A percentile compares a stretch with the other conserved stretches of the same genome.
phyloP scores from a whole-genome alignment of 2,888 invertebrate species.

The Arctia plantaginis region DNA sequence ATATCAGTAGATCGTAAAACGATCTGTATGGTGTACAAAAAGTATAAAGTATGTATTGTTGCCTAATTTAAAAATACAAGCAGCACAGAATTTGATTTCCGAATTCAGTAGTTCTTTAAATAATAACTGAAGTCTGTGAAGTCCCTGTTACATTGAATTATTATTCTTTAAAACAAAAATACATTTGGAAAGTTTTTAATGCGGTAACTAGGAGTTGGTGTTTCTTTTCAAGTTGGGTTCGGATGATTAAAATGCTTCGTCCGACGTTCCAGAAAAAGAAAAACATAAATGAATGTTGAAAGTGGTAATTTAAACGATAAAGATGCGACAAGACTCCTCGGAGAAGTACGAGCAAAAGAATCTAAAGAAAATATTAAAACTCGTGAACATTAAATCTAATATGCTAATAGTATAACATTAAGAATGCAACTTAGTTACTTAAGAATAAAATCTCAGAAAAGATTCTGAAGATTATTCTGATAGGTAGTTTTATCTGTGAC shows the following conservation, averaged over 20 bases:
- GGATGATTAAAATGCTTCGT: not conserved
- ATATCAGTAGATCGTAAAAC: no score
- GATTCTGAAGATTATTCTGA: not conserved
- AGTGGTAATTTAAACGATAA: not conserved
- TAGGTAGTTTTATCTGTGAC: not conserved
- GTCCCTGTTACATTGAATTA: not conserved
- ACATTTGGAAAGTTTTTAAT: not conserved
- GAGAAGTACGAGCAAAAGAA: not conserved
- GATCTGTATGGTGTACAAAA: no score
- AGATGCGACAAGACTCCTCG: not conserved
- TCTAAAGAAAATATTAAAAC: not conserved
- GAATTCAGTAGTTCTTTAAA: not conserved
- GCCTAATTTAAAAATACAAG: no score
- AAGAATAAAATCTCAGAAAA: not conserved
- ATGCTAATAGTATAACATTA: not conserved
- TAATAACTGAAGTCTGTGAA: not conserved
- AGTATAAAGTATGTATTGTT: no score
- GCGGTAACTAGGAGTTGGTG: not conserved
- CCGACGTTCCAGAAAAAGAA: not conserved
- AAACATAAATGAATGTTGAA: not conserved
- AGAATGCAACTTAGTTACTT: not conserved
- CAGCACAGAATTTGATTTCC: no score
- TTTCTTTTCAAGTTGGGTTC: not conserved
- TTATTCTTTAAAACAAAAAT: not conserved
- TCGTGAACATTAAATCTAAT: not conserved